phyloP scores from a whole-genome alignment of 1,140 invertebrate species.

The Trinorchestia longiramus region DNA sequence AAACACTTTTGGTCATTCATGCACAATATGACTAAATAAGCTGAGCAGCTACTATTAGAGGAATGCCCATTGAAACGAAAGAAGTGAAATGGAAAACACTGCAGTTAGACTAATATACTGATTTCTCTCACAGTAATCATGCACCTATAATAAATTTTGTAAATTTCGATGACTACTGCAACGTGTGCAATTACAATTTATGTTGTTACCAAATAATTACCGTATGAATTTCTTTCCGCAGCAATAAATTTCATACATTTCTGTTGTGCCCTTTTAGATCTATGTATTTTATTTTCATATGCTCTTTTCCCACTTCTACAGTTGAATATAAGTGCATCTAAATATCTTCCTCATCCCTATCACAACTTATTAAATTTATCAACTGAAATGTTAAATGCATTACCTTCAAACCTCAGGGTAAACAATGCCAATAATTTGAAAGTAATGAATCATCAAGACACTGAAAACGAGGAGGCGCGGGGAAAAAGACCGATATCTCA shows the following conservation, averaged over 20 bases:
- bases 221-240: too few relatives aligned
- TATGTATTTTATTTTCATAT: too few relatives aligned
- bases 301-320: background rate
- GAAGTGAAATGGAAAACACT: background rate
- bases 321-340: background rate
- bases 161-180: background rate
- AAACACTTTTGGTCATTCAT: background rate
- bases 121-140: background rate
- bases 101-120: background rate
- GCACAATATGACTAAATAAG: background rate
- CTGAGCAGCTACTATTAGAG: background rate
- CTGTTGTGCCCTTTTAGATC: too few relatives aligned
- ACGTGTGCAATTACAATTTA: background rate
- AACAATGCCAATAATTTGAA: background rate
- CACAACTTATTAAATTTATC: background rate
- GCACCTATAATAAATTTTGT: background rate
- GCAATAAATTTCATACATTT: too few relatives aligned
- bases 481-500: background rate
- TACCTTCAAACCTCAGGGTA: background rate
- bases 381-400: background rate
- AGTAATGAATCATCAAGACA: background rate
- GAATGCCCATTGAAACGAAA: background rate
- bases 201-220: too few relatives aligned
- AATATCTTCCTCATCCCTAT: background rate
- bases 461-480: background rate